Conservation (phyloP, 2,888 invertebrate genomes). For the Catocala sponsa region DNA sequence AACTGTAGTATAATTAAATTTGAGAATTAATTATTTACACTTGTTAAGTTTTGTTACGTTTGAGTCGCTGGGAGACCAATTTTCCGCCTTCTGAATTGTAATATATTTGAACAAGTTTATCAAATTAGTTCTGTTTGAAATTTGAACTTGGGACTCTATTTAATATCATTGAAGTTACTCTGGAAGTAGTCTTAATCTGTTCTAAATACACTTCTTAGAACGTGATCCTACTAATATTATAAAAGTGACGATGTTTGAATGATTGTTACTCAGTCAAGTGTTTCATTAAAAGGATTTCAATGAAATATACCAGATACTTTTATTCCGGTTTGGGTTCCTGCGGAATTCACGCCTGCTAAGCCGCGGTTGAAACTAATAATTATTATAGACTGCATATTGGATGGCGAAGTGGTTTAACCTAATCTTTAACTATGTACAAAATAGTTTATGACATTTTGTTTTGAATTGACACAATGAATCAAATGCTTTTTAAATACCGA, state of each 20-base stretch:
- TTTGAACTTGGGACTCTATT: background rate
- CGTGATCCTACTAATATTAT: too few species aligned
- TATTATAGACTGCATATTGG: too few species aligned
- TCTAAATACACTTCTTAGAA: background rate
- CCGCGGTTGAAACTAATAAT: too few species aligned
- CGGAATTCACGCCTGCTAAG: too few species aligned
- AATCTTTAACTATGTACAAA: too few species aligned
- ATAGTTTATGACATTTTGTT: too few species aligned
- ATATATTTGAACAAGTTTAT: background rate
- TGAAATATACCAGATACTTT: background rate
- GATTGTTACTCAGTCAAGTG: too few species aligned
- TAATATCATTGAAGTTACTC: conserved; percentile 3
- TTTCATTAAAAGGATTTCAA: too few species aligned
- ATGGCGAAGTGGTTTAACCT: too few species aligned
- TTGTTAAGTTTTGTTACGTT: conserved; percentile 9
- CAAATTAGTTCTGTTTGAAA: background rate
- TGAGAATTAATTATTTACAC: conserved; percentile 11
- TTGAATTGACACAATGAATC: too few species aligned
- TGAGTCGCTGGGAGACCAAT: background rate
- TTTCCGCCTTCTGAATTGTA: conserved; percentile 1
- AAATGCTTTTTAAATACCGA: too few species aligned
- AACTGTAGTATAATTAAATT: conserved; percentile 7
- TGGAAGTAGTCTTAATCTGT: background rate
- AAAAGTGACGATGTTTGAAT: too few species aligned
- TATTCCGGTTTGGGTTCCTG: background rate